These are phyloP conservation scores for Gobio occitaniae DNA, from an alignment of 2,797 vertebrate species.

Conservation along the genomic window DNA sequence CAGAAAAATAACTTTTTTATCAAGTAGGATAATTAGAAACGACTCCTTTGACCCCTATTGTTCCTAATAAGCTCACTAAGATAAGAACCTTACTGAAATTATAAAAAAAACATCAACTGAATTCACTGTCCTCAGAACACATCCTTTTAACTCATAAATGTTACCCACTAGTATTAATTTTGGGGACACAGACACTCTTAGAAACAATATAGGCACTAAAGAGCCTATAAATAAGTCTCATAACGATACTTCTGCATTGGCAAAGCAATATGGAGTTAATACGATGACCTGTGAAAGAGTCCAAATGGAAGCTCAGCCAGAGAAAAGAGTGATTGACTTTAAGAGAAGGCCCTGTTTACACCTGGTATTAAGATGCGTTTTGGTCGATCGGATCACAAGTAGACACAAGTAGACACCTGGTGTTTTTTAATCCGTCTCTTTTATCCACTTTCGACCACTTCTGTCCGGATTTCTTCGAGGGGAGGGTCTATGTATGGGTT, in stretches of 20 bases:
- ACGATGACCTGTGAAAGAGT: not conserved
- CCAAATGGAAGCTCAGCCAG: not conserved
- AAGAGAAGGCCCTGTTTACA: no score
- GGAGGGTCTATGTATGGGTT: no score
- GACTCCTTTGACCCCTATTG: not conserved
- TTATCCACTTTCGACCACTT: no score
- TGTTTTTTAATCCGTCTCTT: no score
- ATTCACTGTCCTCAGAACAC: not conserved
- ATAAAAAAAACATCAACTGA: not conserved
- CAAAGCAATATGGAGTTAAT: not conserved
- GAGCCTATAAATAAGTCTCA: not conserved
- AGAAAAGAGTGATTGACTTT: not conserved
- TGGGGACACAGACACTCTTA: not conserved
- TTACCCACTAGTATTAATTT: not conserved
- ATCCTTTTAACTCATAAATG: not conserved
- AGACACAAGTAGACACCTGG: no score
- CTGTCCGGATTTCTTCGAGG: no score
- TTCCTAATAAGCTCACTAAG: not conserved
- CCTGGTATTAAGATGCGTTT: no score
- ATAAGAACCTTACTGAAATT: not conserved
- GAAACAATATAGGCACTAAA: not conserved
- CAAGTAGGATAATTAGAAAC: not conserved
- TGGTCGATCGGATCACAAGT: no score
- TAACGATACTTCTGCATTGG: not conserved
- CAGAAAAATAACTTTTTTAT: not conserved